A percentile compares a stretch with the other conserved stretches of the same genome.
Evolutionary conservation across 2,113 vertebrate genomes (phyloP).

Genomic region (Platycercus adscitus): DNA sequence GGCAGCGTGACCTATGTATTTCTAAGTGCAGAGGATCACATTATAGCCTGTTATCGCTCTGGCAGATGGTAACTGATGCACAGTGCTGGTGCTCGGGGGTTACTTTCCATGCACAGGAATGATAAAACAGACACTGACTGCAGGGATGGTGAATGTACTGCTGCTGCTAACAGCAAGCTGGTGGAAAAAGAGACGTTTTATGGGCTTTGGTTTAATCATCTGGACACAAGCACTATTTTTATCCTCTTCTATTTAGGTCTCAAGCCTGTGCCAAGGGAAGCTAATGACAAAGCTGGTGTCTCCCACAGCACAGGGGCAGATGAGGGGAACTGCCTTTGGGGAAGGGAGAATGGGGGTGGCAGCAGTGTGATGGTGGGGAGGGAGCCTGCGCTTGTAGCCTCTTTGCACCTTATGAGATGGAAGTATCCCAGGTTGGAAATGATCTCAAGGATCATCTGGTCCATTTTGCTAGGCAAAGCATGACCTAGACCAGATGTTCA

Average conservation of each 20-base stretch:
- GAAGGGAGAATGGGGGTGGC: neutral
- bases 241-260: neutral
- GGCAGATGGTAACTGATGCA: neutral
- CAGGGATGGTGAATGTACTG: neutral
- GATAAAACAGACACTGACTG: neutral
- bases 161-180: neutral
- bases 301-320: neutral
- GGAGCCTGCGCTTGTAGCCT: accelerated
- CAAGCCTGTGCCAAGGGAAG: neutral
- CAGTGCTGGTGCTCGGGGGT: neutral
- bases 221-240: neutral
- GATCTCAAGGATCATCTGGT: neutral
- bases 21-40: neutral
- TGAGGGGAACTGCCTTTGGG: too few species aligned
- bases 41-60: neutral
- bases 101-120: neutral
- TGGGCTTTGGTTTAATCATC: neutral
- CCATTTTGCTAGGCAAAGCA: neutral
- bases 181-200: neutral
- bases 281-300: neutral
- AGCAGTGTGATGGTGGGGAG: neutral
- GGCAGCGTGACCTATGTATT: neutral
- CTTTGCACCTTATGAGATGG: neutral
- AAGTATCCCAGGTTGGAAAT: neutral
- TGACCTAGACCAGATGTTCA: neutral